phyloP scores from a whole-genome alignment of 2,888 invertebrate species.

The Caenorhabditis afra region DNA sequence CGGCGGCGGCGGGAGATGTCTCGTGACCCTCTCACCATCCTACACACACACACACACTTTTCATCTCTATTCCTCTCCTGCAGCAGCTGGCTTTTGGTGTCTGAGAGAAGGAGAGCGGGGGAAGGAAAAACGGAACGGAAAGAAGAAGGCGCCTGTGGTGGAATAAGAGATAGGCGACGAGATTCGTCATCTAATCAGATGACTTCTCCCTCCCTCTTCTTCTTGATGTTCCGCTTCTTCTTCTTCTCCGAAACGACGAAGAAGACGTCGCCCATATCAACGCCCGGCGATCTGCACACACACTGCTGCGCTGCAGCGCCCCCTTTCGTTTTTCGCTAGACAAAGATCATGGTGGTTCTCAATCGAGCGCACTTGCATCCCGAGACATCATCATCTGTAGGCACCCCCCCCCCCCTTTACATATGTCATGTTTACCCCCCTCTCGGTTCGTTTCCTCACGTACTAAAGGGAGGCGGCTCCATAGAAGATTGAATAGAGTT shows the following conservation, averaged over 20 bases:
- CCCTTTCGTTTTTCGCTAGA: too few species aligned
- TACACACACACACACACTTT: slow-evolving; percentile 12
- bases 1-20: slow-evolving; percentile 14
- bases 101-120: slow-evolving; percentile 17
- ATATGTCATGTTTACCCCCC: neutral
- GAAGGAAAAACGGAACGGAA: slow-evolving; percentile 8
- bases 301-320: too few species aligned
- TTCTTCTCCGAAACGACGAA: too few species aligned
- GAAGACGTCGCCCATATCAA: too few species aligned
- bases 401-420: too few species aligned
- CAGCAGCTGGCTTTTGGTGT: slow-evolving; percentile 41
- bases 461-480: too few species aligned
- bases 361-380: slow-evolving; percentile 39
- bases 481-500: too few species aligned
- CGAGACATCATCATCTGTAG: neutral
- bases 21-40: slow-evolving; percentile 54
- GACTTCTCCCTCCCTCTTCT: slow-evolving; percentile 38
- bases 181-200: slow-evolving; percentile 56
- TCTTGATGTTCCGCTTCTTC: too few species aligned
- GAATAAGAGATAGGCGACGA: too few species aligned
- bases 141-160: slow-evolving; percentile 3
- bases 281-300: too few species aligned
- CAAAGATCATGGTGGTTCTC: slow-evolving; percentile 37
- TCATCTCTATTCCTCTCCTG: neutral
- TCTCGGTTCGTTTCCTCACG: neutral